Evolutionary conservation across 2,888 invertebrate species (phyloP), one percentile per base, ranked within the genome.

Genomic region (Polyommatus icarus): DNA sequence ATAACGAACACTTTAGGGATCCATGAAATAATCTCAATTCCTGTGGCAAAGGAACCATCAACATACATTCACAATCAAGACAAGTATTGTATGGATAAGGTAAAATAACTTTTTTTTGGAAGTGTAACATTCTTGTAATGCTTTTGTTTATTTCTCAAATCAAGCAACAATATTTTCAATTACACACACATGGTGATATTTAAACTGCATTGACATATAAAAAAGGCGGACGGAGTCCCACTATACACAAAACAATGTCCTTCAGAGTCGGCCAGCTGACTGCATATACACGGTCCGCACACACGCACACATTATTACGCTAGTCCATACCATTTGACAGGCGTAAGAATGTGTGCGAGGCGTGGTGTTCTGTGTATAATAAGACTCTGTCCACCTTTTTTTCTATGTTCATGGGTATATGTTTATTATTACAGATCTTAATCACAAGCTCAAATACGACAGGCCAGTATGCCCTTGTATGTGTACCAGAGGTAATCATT

Each of bases 71-170:
- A 97, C 86, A 92, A 95, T 24, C 96, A 95, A 80, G 96, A 96
- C 71, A 96, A 96, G 88, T 98, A 98, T 87, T 98, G 98, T 85
- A 94, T 97, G 85, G 98, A 98, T 86, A 97, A 96, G 94, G 97
- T 97, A 84, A 85, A 87, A 8, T 59, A 61, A 20, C 15, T 18
- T 59, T 71, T 29, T 36, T 71, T 50, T 32, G 29, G 76, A 29
- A 59, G 59, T 20, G 8, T 2, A 59, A 59, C n/a, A 61, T 10
- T 61, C 12, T 61, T 59, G 0, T 50, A 57, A 76, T 8, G 46
- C 57, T 57, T 72, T 24, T 24, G 24, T 24, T 20, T 12, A 24
- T 61, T 24, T 24, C 18, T 59, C 24, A 61, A 24, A 12, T 24
- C 10, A 12, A 59, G 59, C 20, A 20, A 54, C 54, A 18, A 18